Evolutionary conservation across 2,797 vertebrate genomes (phyloP), one percentile per base, ranked within the genome.

Genomic region (Arnoldichthys spilopterus): DNA sequence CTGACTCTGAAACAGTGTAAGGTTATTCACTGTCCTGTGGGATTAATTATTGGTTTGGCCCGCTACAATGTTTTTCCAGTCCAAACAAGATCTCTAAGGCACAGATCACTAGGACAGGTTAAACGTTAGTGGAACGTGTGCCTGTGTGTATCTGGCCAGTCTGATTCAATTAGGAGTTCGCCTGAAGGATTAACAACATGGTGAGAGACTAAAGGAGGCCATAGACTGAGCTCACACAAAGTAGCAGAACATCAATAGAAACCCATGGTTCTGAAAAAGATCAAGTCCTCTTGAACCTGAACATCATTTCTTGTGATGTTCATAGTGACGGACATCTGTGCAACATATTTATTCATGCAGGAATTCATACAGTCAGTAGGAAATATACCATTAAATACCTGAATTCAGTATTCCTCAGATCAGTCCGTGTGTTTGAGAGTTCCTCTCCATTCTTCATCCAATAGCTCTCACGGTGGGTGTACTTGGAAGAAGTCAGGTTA

Each of bases 401-500:
- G 92, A 96, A 92, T 67, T 98, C 97, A 0, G 91, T 95, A 84
- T 86, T 92, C 78, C 83, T 94, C 80, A 82, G 83, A 12, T 68
- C 0, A 82, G 84, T 89, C 40, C 89, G 93, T 2, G 94, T 95
- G 15, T 91, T 92, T 0, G 85, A 15, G 77, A 99, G 93, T 88
- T 96, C 95, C 86, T 96, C 93, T 2, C 96, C 96, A 0, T 99
- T 97, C 92, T 96, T 99, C 91, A 96, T 95, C 98, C 98, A 99
- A 92, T 90, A 97, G 90, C 94, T 97, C 32, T 91, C 87, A 63
- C 63, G 18, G 79, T 92, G 90, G 20, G 26, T 49, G 13, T 84
- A 91, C 82, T 93, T 89, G 82, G 87, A 86, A 49, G 87, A 90
- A 77, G 96, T 97, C 81, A 99, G 95, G 93, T 99, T 99, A 92